These are phyloP conservation scores for cat (Felis catus) DNA, from an alignment of 2,113 vertebrate species.

Conservation along the genomic window DNA sequence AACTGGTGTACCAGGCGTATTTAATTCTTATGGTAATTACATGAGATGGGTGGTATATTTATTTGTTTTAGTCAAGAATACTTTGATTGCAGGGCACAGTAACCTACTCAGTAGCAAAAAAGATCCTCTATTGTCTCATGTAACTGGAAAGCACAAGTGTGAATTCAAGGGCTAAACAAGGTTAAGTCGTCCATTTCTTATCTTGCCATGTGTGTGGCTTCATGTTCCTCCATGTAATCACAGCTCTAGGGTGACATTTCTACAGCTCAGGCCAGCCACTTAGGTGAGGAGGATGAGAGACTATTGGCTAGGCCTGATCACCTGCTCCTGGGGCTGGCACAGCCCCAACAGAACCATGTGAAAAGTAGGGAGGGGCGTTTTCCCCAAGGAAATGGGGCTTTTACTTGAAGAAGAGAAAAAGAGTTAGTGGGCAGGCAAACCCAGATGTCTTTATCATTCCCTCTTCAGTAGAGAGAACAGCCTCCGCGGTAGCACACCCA, in stretches of 20 bases:
- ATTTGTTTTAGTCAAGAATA: background rate
- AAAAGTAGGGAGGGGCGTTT: background rate
- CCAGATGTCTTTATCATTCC: background rate
- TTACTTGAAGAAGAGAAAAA: constrained; percentile 17
- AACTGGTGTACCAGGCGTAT: background rate
- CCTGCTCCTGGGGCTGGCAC: background rate
- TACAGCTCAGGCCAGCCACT: background rate
- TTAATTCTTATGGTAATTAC: background rate
- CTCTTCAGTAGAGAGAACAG: background rate
- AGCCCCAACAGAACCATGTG: background rate
- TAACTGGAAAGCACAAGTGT: background rate
- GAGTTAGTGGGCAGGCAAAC: background rate
- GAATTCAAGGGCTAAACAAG: constrained; percentile 1
- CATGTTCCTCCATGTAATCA: background rate
- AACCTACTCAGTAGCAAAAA: background rate
- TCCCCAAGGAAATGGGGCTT: background rate
- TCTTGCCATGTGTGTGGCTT: background rate
- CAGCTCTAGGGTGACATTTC: background rate
- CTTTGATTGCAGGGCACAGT: background rate
- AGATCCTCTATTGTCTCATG: background rate
- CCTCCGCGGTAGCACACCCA: background rate
- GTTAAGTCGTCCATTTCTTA: background rate
- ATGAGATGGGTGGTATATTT: background rate
- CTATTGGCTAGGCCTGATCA: background rate
- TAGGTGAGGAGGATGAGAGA: background rate